Conservation (phyloP, 2,888 invertebrate genomes). For the Micropterix aruncella region DNA sequence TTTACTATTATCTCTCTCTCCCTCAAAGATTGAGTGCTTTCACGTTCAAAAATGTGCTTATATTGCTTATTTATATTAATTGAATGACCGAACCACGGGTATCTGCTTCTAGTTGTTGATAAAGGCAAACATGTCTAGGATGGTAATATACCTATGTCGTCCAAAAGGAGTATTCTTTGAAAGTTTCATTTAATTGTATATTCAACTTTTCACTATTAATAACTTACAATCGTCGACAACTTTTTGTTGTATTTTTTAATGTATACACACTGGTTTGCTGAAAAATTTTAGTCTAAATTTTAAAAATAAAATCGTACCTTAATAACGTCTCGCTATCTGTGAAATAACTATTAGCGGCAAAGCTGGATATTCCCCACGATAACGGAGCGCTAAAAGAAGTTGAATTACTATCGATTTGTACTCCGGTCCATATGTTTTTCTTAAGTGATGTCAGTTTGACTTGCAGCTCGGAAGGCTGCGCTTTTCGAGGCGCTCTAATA, state of each 20-base stretch:
- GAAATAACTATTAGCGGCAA: slow-evolving; percentile 37
- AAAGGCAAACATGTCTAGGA: too few species aligned
- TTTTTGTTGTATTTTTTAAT: too few species aligned
- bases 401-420: slow-evolving; percentile 29
- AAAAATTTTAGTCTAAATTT: too few species aligned
- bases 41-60: neutral
- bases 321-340: slow-evolving; percentile 44
- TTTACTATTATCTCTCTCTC: slow-evolving; percentile 1
- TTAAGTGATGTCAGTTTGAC: slow-evolving; percentile 52
- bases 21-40: too few species aligned
- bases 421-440: slow-evolving; percentile 63
- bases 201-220: too few species aligned
- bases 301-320: too few species aligned
- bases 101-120: neutral
- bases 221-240: too few species aligned
- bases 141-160: too few species aligned
- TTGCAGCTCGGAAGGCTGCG: slow-evolving; percentile 46
- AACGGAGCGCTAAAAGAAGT: slow-evolving; percentile 33
- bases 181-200: too few species aligned
- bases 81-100: neutral
- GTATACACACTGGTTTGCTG: too few species aligned
- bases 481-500: slow-evolving; percentile 23
- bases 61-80: neutral
- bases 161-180: too few species aligned
- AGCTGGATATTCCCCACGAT: slow-evolving; percentile 51